These are phyloP conservation scores for Leucoraja ocellata DNA, from an alignment of 2,797 vertebrate genomes.

Conservation along the genomic window DNA sequence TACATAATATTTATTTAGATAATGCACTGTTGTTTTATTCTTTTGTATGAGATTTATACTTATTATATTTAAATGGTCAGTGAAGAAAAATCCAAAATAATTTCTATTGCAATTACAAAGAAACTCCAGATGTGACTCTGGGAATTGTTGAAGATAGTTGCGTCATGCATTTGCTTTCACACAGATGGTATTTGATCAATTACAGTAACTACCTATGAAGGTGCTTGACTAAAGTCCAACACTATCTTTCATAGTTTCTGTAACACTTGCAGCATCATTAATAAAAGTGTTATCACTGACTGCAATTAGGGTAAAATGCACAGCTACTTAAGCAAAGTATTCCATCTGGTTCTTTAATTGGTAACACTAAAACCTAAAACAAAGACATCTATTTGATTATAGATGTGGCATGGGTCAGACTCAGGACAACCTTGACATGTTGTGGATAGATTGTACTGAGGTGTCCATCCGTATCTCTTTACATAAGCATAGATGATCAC, in stretches of 20 bases:
- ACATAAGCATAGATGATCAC: background rate
- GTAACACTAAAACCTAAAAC: background rate
- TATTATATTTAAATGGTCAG: background rate
- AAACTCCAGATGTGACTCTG: background rate
- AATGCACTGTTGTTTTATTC: background rate
- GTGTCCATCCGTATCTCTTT: background rate
- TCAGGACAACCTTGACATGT: background rate
- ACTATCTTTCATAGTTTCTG: slow-evolving; percentile 24
- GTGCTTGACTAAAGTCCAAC: slow-evolving; percentile 22
- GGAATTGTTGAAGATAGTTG: background rate
- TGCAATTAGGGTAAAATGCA: slow-evolving; percentile 5
- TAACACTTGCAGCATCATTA: slow-evolving; percentile 18
- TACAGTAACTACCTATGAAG: slow-evolving; percentile 24
- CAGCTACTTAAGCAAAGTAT: slow-evolving; percentile 3
- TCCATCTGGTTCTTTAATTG: slow-evolving; percentile 21
- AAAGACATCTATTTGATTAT: background rate
- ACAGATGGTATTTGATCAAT: slow-evolving; percentile 32
- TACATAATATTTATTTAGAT: background rate
- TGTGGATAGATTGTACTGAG: background rate
- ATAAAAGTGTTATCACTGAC: background rate
- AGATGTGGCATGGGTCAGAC: background rate
- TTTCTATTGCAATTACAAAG: background rate
- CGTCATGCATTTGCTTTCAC: background rate
- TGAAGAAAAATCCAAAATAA: background rate
- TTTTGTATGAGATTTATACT: background rate